Conservation (phyloP, 2,113 vertebrate species). For the Oriolus oriolus region DNA sequence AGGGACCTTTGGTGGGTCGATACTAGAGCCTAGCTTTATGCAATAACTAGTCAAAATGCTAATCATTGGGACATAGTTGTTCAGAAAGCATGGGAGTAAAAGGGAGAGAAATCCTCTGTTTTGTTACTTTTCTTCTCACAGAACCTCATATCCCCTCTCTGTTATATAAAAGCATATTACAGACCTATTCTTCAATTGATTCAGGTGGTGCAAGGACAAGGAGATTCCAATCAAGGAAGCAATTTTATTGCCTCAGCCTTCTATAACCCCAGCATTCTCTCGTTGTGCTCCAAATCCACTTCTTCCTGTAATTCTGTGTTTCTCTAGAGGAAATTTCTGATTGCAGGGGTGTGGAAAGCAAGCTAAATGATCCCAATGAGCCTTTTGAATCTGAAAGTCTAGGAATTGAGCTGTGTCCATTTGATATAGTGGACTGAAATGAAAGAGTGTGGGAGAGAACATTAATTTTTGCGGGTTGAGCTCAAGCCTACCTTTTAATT, state of each 20-base stretch:
- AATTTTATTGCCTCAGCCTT: not conserved
- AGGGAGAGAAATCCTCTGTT: not conserved
- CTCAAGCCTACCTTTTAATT: not conserved
- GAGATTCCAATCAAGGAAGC: not conserved
- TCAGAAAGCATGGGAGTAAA: not conserved
- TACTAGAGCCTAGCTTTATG: not conserved
- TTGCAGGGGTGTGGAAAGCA: not conserved
- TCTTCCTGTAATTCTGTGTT: not conserved
- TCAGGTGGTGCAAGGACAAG: not conserved
- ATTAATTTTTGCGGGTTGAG: not conserved
- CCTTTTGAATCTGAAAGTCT: not conserved
- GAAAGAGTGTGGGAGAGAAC: not conserved
- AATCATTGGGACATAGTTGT: not conserved
- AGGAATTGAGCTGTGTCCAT: not conserved
- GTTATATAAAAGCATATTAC: not conserved
- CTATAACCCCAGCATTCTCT: not conserved
- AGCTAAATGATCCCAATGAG: not conserved
- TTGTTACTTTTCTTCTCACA: not conserved
- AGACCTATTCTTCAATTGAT: not conserved
- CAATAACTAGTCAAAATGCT: not conserved
- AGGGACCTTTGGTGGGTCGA: fast-evolving
- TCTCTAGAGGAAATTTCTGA: not conserved
- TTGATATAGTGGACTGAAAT: not conserved
- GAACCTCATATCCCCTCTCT: not conserved
- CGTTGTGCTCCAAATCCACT: not conserved